A percentile compares a stretch with the other conserved stretches of the same genome.
Evolutionary conservation across 2,113 vertebrate genomes (phyloP).

Genomic region (Columbina picui): DNA sequence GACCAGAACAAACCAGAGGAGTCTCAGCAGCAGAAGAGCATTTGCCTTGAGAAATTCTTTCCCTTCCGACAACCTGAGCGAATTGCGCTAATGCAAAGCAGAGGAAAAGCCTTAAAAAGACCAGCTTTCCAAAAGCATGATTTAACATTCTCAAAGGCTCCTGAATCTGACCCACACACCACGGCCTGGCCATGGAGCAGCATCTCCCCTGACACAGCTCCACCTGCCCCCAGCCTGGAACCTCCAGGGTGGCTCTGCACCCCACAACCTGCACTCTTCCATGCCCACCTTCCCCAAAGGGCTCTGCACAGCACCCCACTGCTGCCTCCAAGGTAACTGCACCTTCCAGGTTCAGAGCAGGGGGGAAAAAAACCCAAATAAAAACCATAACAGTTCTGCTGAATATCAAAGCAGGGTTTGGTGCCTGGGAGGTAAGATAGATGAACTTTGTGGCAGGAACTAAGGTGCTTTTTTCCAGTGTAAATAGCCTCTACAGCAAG

Average conservation of each 20-base stretch:
- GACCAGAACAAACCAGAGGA: not conserved
- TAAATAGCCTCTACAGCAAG: not conserved
- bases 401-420: not conserved
- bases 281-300: not conserved
- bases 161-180: not conserved
- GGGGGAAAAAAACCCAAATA: not conserved
- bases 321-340: slow-evolving; percentile 8
- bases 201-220: not conserved
- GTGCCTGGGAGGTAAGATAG: not conserved
- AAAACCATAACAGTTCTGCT: not conserved
- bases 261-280: not conserved
- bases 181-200: not conserved
- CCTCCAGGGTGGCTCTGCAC: not conserved
- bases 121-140: not conserved
- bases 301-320: not conserved
- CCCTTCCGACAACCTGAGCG: not conserved
- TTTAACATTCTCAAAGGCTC: not conserved
- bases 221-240: not conserved
- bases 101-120: not conserved
- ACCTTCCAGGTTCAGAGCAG: not conserved
- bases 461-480: accelerated
- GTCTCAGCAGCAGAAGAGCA: not conserved
- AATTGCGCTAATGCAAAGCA: not conserved
- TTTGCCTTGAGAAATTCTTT: not conserved
- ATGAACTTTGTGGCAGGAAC: not conserved